These are phyloP conservation scores for Leptopilina boulardi DNA, from an alignment of 1,140 invertebrate species.

Conservation along the genomic window DNA sequence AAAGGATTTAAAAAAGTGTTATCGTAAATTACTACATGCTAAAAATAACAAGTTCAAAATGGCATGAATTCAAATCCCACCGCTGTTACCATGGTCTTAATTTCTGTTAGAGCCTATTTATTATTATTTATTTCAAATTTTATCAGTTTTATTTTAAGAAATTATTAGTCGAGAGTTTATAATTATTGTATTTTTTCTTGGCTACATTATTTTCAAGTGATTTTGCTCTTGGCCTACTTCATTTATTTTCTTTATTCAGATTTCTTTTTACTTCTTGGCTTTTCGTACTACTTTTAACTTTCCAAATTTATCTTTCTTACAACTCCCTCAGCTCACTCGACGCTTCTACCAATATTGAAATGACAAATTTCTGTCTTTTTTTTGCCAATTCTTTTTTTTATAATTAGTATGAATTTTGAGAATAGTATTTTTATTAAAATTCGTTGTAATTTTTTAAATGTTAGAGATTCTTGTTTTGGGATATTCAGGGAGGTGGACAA, in stretches of 20 bases:
- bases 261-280: constrained; percentile 24
- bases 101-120: too few species aligned
- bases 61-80: neutral
- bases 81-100: too few species aligned
- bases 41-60: neutral
- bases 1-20: neutral
- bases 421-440: too few species aligned
- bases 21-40: constrained; percentile 28
- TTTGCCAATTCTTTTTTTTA: constrained; percentile 64
- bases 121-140: too few species aligned
- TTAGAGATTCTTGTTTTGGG: too few species aligned
- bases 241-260: constrained; percentile 30
- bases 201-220: neutral
- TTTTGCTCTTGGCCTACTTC: constrained; percentile 34
- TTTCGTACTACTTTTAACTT: constrained; percentile 64
- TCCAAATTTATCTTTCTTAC: constrained; percentile 66
- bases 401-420: constrained; percentile 65
- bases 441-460: too few species aligned
- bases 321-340: constrained; percentile 33
- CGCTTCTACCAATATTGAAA: constrained; percentile 39
- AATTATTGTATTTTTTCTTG: neutral
- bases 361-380: constrained; percentile 46
- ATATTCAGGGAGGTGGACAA: too few species aligned
- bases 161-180: neutral
- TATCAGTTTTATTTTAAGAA: too few species aligned